A percentile compares a stretch with the other conserved stretches of the same genome.
Evolutionary conservation across 2,113 vertebrate species (phyloP).

Genomic region (Pollachius pollachius): DNA sequence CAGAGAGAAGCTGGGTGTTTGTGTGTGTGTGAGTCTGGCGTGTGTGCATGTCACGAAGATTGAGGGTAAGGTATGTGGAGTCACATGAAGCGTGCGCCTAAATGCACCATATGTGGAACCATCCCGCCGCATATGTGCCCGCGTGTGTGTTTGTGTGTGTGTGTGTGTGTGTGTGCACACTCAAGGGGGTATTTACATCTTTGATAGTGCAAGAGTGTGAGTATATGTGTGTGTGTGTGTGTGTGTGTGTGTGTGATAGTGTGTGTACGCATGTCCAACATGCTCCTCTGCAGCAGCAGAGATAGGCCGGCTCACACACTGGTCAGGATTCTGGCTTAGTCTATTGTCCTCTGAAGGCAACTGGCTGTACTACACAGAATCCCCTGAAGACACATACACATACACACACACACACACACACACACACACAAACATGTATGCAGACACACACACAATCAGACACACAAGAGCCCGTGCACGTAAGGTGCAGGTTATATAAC

Average conservation of each 20-base stretch:
- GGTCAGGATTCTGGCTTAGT: conserved; percentile 52
- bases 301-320: conserved; percentile 46
- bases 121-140: conserved; percentile 5
- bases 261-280: conserved; percentile 16
- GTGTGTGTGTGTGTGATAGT: conserved; percentile 8
- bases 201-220: not conserved
- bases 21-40: conserved; percentile 16
- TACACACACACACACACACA: conserved; percentile 5
- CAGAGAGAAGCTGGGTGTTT: conserved; percentile 47
- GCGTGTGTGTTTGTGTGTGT: conserved; percentile 3
- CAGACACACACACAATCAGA: conserved; percentile 12
- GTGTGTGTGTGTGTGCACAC: not conserved
- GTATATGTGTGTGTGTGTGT: conserved; percentile 12
- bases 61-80: conserved; percentile 35
- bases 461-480: conserved; percentile 7
- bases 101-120: conserved; percentile 6
- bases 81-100: conserved; percentile 15
- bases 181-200: no score
- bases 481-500: conserved; percentile 31
- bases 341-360: conserved; percentile 49
- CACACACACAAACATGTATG: conserved; percentile 12
- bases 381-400: conserved; percentile 6
- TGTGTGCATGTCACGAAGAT: not conserved
- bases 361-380: conserved; percentile 26
- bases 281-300: conserved; percentile 45